Conservation (phyloP, 2,113 vertebrate genomes). For the Nerophis lumbriciformis region DNA sequence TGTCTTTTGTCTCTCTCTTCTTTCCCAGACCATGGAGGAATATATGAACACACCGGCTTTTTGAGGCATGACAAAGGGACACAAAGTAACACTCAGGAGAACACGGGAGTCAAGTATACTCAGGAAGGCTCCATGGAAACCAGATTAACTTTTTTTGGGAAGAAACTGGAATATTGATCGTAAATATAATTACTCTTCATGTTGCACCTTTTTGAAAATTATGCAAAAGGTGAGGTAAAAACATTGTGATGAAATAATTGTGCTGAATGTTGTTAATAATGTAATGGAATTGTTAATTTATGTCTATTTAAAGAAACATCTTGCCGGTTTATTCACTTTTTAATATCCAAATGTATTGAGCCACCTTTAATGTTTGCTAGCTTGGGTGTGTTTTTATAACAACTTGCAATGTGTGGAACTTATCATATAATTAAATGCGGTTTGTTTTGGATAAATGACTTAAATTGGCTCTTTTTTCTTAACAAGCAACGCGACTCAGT, state of each 20-base stretch:
- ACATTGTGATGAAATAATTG: background rate
- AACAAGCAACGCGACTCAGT: slow-evolving; percentile 70
- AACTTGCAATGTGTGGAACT: slow-evolving; percentile 24
- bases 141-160: slow-evolving; percentile 10
- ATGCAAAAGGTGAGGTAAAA: no score
- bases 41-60: slow-evolving; percentile 80
- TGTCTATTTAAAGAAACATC: background rate
- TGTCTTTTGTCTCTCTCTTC: slow-evolving; percentile 19
- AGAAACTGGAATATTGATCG: background rate
- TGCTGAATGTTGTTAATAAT: slow-evolving; percentile 8
- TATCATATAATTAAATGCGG: slow-evolving; percentile 39
- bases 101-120: slow-evolving; percentile 8
- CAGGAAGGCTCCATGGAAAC: slow-evolving; percentile 22
- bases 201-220: background rate
- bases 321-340: slow-evolving; percentile 11
- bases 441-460: slow-evolving; percentile 38
- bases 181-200: slow-evolving; percentile 5
- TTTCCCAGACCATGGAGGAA: slow-evolving; percentile 72
- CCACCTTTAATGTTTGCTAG: slow-evolving; percentile 14
- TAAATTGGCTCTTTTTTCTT: slow-evolving; percentile 13
- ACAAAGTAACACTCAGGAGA: slow-evolving; percentile 12
- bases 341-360: slow-evolving; percentile 2
- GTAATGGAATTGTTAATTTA: slow-evolving; percentile 15
- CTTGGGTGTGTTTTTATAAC: slow-evolving; percentile 25
- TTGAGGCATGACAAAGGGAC: slow-evolving; percentile 35